Base-by-base conservation (phyloP, 1,140 invertebrate genomes). In the Papilio helenus region DNA sequence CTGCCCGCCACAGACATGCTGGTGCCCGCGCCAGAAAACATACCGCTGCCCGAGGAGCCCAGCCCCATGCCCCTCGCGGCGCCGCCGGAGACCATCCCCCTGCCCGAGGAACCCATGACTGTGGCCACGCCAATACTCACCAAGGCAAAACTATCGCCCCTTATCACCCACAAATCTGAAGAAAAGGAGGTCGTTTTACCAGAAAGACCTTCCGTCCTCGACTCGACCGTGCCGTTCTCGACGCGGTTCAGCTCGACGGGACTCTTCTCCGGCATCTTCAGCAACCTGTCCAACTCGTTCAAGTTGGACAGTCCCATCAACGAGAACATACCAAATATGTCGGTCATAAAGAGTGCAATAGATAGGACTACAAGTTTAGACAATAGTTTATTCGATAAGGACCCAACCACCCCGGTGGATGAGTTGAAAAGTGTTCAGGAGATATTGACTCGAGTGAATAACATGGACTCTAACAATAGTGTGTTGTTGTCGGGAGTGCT, bases 321-420 rank as follows among this genome's bases (percentile, higher is more conserved):
- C 72, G 91, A 94, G 73, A 92, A 90, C 79, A 91, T 94, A 81
- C 94, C 94, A n/a, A 93, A 93, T 84, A 89, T 94, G 86, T 91
- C 93, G n/a, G 87, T 94, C 83, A 95, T 95, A 83, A 94, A 95
- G 81, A 95, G 92, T 91, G 93, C 94, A 83, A 95, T 95, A 88
- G 92, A 94, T 85, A 92, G 90, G 89, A 95, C 93, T 85, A 93
- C 93, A 87, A 94, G 87, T 87, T 89, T 94, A 87, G 94, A 95
- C 79, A 92, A 83, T 87, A 90, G 90, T 86, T 87, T 95, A 80
- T 94, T 94, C 80, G 92, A 93, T 81, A 92, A 91, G 79, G 90
- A 89, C 79, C 91, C 87, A 83, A 87, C 88, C 76, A 91, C 88
- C 80, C 89, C 89, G 12, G 89, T 85, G 80, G 94, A 95, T 79